Evolutionary conservation across 2,113 vertebrate species (phyloP), one percentile per base, ranked within the genome.

Genomic region (Rattus rattus): DNA sequence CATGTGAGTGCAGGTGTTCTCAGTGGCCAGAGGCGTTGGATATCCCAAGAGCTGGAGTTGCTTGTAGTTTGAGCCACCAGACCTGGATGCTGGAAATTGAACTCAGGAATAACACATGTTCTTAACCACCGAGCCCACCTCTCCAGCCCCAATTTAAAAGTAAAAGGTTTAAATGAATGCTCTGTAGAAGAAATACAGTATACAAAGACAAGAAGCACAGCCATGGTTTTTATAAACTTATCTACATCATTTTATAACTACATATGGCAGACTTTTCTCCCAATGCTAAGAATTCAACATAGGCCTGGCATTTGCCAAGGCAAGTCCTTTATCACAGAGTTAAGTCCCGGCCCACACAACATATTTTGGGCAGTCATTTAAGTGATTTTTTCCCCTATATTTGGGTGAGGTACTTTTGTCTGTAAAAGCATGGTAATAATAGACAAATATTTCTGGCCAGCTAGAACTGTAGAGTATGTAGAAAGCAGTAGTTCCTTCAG

Each of bases 371-470:
- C 72, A 81, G 49, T 91, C 13, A 63, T 47, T 79, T 91, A 84
- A 87, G n/a, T 94, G 54, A 87, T 22, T 87, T 91, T 95, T 96
- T 94, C 95, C 87, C 95, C 49, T 75, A 90, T 54, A 69, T 83
- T 86, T 95, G 88, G n/a, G 81, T 36, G 16, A 9, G 67, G 90
- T 89, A 10, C 36, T 63, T 95, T 95, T 94, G 59, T 63, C 47
- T 36, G 8, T 91, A 39, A 76, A 86, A 93, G 83, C 61, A 83
- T 7, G 52, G 47, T 90, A 28, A 91, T 96, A 63, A 73, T 95
- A 56, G 76, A 5, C 83, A 95, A 73, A 26, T 94, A 24, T 56
- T 80, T 97, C 73, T 95, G 63, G 76, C 65, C 65, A 91, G 2
- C 83, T 91, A 59, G 26, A 65, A 75, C n/a, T 73, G 24, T 28